These are phyloP conservation scores for Trachymyrmex cornetzi DNA, from an alignment of 1,140 invertebrate genomes.

Conservation along the genomic window DNA sequence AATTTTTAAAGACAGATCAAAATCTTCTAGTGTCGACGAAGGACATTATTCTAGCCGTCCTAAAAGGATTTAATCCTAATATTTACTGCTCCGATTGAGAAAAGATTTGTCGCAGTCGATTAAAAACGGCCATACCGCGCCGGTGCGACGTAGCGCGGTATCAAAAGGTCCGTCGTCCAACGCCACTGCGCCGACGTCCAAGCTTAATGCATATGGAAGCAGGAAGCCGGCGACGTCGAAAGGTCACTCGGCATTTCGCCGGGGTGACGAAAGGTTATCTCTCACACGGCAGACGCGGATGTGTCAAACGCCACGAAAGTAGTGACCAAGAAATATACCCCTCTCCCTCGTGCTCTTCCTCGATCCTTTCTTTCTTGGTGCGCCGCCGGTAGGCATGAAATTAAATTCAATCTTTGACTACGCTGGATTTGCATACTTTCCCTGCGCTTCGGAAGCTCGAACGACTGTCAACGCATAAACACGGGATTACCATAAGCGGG, in stretches of 20 bases:
- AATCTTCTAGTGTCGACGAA: not conserved
- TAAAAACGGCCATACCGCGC: slow-evolving; percentile 6
- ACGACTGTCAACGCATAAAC: slow-evolving; percentile 85
- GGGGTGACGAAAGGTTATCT: slow-evolving; percentile 80
- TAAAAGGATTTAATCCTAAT: not conserved
- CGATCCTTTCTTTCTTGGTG: slow-evolving; percentile 26
- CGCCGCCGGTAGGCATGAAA: slow-evolving; percentile 70
- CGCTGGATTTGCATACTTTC: slow-evolving; percentile 83
- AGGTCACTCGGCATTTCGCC: slow-evolving; percentile 73
- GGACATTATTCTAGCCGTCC: not conserved
- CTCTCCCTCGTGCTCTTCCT: not conserved
- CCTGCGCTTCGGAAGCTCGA: slow-evolving; percentile 80
- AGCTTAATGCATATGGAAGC: slow-evolving; percentile 83
- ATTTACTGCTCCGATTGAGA: not conserved
- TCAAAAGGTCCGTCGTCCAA: slow-evolving; percentile 75
- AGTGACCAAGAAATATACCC: slow-evolving; percentile 21
- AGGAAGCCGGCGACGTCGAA: slow-evolving; percentile 77
- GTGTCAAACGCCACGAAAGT: slow-evolving; percentile 68
- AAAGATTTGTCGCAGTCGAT: slow-evolving; percentile 35
- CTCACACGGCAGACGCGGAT: slow-evolving; percentile 65
- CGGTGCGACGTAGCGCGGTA: slow-evolving; percentile 60
- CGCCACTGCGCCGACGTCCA: slow-evolving; percentile 57
- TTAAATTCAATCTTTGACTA: slow-evolving; percentile 85
- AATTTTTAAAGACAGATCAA: not conserved
- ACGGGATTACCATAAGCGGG: slow-evolving; percentile 84